Conservation (phyloP, 1,140 invertebrate genomes). For the Rhagoletis pomonella region DNA sequence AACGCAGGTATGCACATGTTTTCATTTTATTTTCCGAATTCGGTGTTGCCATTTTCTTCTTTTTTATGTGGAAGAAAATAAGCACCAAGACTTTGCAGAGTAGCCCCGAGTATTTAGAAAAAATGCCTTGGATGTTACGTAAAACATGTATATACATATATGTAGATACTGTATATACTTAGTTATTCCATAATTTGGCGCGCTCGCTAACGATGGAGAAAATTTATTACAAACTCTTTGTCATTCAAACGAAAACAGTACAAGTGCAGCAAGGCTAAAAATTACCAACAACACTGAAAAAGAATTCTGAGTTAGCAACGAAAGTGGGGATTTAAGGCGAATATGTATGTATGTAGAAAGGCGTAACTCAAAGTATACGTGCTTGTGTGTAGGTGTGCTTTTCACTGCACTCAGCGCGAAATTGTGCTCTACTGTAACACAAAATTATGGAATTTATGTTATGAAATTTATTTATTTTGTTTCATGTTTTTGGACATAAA, state of each 20-base stretch:
- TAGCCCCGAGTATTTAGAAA: too few species aligned
- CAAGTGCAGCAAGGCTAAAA: not conserved
- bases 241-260: not conserved
- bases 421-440: slow-evolving; percentile 26
- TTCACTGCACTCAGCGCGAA: not conserved
- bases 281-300: not conserved
- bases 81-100: too few species aligned
- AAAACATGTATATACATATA: not conserved
- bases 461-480: slow-evolving; percentile 13
- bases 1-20: too few species aligned
- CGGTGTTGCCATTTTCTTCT: too few species aligned
- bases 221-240: slow-evolving; percentile 39
- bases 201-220: not conserved
- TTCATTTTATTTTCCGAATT: too few species aligned
- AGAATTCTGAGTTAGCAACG: too few species aligned
- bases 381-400: not conserved
- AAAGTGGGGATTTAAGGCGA: too few species aligned
- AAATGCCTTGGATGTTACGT: too few species aligned
- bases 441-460: slow-evolving; percentile 52
- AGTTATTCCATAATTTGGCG: not conserved
- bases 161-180: not conserved
- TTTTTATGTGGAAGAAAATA: too few species aligned
- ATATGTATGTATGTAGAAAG: not conserved
- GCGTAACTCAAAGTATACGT: not conserved
- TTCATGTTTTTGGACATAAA: slow-evolving; percentile 19